phyloP scores from a whole-genome alignment of 2,888 invertebrate species.

The Brachynemurus nebulosus region DNA sequence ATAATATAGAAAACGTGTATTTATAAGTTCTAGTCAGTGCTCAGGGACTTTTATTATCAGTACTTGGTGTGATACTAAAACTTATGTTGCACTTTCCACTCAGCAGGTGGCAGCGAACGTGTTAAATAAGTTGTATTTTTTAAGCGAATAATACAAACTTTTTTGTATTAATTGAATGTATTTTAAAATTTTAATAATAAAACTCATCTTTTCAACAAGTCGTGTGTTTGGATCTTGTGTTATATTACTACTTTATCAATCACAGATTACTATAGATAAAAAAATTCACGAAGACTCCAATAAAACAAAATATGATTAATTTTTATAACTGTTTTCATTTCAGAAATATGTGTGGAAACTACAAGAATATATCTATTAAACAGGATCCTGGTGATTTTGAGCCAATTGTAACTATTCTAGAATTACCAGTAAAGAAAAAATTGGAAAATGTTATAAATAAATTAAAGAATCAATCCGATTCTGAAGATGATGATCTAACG shows the following conservation, averaged over 20 bases:
- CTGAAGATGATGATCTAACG: slow-evolving; percentile 6
- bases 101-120: no score
- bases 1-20: no score
- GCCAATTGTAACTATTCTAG: slow-evolving; percentile 14
- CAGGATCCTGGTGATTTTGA: slow-evolving; percentile 14
- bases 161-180: no score
- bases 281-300: no score
- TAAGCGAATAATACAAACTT: no score
- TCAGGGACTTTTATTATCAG: no score
- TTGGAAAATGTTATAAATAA: slow-evolving; percentile 5
- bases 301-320: background rate
- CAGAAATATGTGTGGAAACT: slow-evolving; percentile 9
- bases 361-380: slow-evolving; percentile 9
- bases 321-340: slow-evolving; percentile 2
- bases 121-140: no score
- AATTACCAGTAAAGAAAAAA: slow-evolving; percentile 10
- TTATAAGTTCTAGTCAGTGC: no score
- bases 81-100: no score
- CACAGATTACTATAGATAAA: background rate
- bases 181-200: no score
- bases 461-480: slow-evolving; percentile 2
- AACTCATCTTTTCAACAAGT: no score
- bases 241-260: background rate
- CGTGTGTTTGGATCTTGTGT: background rate
- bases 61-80: no score